Evolutionary conservation across 2,113 vertebrate genomes (phyloP).

Genomic region (Pitta sordida): DNA sequence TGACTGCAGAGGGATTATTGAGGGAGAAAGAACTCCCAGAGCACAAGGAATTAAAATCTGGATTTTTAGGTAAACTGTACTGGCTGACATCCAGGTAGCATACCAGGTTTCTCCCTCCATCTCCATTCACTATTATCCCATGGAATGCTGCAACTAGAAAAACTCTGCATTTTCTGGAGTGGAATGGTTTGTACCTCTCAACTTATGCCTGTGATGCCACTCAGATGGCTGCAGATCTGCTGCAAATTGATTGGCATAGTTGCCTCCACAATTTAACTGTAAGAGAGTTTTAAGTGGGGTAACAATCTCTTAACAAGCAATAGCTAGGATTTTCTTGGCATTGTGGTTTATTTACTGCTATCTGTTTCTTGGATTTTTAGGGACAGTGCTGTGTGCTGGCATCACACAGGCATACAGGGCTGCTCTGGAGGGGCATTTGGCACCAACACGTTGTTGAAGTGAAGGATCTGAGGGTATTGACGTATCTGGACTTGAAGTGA

Average conservation of each 20-base stretch:
- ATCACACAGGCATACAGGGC: neutral
- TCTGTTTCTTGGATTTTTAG: neutral
- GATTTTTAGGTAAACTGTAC: neutral
- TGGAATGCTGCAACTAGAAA: neutral
- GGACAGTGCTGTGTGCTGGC: neutral
- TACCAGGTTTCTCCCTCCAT: neutral
- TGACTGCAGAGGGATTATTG: neutral
- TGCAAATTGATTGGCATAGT: neutral
- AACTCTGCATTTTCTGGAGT: neutral
- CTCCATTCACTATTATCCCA: neutral
- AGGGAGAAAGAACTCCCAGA: neutral
- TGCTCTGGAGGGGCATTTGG: neutral
- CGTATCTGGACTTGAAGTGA: neutral
- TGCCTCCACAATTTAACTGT: neutral
- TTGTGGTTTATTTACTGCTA: neutral
- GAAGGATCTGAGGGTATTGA: neutral
- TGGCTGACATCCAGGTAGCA: neutral
- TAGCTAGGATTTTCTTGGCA: neutral
- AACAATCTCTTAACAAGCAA: neutral
- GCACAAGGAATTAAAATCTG: neutral
- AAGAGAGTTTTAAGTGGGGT: neutral
- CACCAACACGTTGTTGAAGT: neutral
- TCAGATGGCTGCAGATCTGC: neutral
- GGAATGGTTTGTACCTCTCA: neutral
- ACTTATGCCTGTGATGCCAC: neutral